Evolutionary conservation across 2,113 vertebrate species (phyloP), one percentile per base, ranked within the genome.

Genomic region (Eulemur macaco): DNA sequence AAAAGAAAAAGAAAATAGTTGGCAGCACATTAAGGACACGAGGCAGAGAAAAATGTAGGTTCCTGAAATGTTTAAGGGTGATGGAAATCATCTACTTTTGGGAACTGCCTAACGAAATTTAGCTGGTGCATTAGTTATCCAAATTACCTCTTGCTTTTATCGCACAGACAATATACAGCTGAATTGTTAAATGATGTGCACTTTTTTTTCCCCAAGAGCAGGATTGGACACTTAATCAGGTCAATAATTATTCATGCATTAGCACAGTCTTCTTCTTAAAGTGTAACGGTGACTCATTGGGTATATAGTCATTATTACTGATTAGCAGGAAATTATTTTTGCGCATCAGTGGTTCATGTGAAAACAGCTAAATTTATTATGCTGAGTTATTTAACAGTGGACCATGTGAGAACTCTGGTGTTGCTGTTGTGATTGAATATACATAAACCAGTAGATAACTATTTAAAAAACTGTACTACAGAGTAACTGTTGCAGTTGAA

Each of bases 221-320:
- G 20, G 97, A 97, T 97, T 0, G 0, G 94, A 93, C 97, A 96
- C 90, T 98, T 98, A 98, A 98, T 98, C 98, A 98, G 96, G 91
- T 98, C 98, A 98, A 96, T 98, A 98, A 98, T 98, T 98, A 98
- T 98, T 98, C 97, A 98, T 3, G 5, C 96, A 98, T 98, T 98
- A 98, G 60, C 93, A 95, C 91, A 91, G 96, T 97, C 94, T 97
- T 98, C 98, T 95, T 97, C 97, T 96, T 98, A 97, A 98, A 98
- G 94, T 97, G 86, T 98, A 98, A 97, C 81, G 83, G 90, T 97
- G 97, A 98, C 97, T 98, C 97, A 97, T 93, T 98, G 97, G 94
- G 93, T 96, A 88, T 97, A 81, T 97, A 98, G 97, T 98, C 98
- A 98, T 98, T 98, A 98, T 97, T 84, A 94, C 81, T 98, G 97